Base-by-base conservation (phyloP, 2,888 invertebrate genomes). In the Erebia aethiops region DNA sequence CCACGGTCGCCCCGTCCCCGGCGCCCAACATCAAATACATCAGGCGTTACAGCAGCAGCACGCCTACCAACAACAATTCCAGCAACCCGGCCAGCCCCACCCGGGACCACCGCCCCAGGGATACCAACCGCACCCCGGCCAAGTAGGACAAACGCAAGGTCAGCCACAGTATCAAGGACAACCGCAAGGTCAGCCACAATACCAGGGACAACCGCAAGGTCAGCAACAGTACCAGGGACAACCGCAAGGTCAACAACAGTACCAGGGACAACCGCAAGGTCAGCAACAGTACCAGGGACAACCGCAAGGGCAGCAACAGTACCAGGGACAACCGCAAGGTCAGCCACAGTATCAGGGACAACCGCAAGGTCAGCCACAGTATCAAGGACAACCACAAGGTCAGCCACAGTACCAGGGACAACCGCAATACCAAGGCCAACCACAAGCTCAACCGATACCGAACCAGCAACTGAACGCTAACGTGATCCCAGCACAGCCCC, bases 1-100 rank as follows among this genome's bases (percentile, higher is more conserved):
- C 13, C 87, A 91, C 70, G 92, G 92, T 11, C 86, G 86, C 9
- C 90, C 91, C 0, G 67, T 91, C 2, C 90, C 92, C 2, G 91
- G 91, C 8, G 86, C 90, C 0, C 85, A 90, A 67, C 89, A 90
- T 73, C 91, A 93, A 76, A 85, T 91, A 46, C 86, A 89, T 43
- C 88, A 88, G 75, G 89, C 88, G 1, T 83, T 86, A 11, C 76
- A 74, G 69, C 76, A 87, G 71, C 86, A 87, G 21, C 86, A 85
- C 72, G 80, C 79, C 0, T 76, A 77, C 56, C 76, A 75, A n/a
- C 72, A 41, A 13, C 83, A 84, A 68, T 80, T 78, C 10, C 81
- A 79, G 35, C 76, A 75, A 69, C 75, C 78, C 65, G 77, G 74
- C 0, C 76, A 80, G 13, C 82, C 80, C 3, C 81, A 80, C 18